A percentile compares a stretch with the other conserved stretches of the same genome.
These are phyloP conservation scores for Paraescarpia echinospica DNA, from an alignment of 1,140 invertebrate species.

Conservation along the genomic window DNA sequence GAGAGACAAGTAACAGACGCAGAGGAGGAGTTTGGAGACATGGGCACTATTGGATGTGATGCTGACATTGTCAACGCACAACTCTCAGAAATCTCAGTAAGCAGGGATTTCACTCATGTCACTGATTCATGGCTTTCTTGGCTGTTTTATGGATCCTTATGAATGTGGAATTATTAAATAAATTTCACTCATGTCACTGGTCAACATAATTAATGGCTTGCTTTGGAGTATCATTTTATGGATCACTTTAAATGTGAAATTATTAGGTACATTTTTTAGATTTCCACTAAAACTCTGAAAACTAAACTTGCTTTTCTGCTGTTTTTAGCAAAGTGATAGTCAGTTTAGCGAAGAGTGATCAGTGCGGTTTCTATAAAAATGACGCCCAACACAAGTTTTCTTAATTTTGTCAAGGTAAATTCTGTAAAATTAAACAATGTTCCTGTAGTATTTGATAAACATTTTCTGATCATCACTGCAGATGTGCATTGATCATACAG, in stretches of 20 bases:
- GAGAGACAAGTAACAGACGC: background rate
- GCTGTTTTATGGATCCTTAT: no score
- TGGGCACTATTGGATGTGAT: constrained; percentile 4
- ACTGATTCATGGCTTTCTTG: background rate
- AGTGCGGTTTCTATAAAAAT: background rate
- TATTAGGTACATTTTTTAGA: background rate
- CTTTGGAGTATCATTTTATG: background rate
- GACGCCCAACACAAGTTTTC: background rate
- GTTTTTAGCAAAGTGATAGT: constrained; percentile 62
- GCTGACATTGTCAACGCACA: background rate
- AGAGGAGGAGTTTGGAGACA: constrained; percentile 7
- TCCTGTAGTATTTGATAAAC: background rate
- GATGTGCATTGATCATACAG: background rate
- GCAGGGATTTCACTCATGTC: background rate
- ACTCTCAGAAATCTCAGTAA: background rate
- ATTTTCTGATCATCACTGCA: background rate
- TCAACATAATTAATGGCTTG: no score
- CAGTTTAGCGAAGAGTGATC: background rate
- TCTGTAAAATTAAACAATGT: background rate
- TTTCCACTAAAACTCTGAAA: constrained; percentile 22
- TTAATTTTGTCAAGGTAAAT: background rate
- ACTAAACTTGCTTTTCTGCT: constrained; percentile 27
- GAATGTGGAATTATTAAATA: no score
- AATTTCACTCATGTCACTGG: no score
- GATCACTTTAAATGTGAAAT: background rate